Evolutionary conservation across 2,797 vertebrate genomes (phyloP).

Genomic region (Avahi laniger): DNA sequence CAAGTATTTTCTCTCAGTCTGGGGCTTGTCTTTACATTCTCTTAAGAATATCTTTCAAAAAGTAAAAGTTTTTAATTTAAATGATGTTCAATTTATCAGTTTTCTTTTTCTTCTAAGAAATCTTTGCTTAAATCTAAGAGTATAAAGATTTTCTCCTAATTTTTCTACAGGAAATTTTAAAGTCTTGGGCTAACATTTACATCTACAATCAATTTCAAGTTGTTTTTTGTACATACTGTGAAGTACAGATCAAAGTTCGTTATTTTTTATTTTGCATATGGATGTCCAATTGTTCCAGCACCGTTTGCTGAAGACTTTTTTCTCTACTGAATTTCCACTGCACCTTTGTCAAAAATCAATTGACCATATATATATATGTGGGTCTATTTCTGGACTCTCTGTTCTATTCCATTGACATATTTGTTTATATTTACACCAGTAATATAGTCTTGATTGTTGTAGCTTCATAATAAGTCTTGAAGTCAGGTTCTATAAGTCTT

Average conservation of each 20-base stretch:
- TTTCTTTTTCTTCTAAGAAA: not conserved
- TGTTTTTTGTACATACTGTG: not conserved
- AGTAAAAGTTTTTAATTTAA: not conserved
- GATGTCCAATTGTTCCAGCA: not conserved
- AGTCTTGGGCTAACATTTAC: not conserved
- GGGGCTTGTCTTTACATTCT: not conserved
- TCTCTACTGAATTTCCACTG: not conserved
- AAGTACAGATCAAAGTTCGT: not conserved
- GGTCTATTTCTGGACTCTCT: not conserved
- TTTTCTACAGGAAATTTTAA: slow-evolving; percentile 6
- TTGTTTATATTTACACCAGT: not conserved
- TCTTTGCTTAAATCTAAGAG: not conserved
- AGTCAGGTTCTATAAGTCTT: not conserved
- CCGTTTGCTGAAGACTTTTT: not conserved
- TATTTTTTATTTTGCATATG: not conserved
- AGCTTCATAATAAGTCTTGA: not conserved
- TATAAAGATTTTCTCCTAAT: not conserved
- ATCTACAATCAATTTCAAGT: not conserved
- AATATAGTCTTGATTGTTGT: not conserved
- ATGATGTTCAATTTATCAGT: not conserved
- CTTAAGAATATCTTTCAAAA: not conserved
- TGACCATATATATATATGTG: not conserved
- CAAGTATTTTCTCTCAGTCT: not conserved
- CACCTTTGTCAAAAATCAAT: not conserved
- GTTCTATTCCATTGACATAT: not conserved